A percentile compares a stretch with the other conserved stretches of the same genome.
These are phyloP conservation scores for Ceryle rudis DNA, from an alignment of 2,797 vertebrate species.

Conservation along the genomic window DNA sequence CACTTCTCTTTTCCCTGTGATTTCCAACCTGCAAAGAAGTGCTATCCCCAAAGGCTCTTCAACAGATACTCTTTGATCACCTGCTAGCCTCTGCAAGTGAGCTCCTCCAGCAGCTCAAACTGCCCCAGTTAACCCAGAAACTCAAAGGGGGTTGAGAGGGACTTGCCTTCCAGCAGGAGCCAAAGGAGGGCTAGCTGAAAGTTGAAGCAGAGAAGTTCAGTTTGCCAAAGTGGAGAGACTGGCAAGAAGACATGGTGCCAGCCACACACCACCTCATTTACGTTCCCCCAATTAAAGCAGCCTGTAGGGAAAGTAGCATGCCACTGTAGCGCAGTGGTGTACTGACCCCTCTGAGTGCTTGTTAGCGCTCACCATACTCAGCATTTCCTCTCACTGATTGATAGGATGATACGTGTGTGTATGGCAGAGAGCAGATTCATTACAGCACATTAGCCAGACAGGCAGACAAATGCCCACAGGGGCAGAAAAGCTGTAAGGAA, in stretches of 20 bases:
- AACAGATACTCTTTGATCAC: background rate
- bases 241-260: constrained; percentile 35
- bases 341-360: constrained; percentile 57
- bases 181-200: background rate
- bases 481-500: constrained; percentile 67
- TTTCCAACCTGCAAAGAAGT: background rate
- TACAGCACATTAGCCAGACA: constrained; percentile 70
- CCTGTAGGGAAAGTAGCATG: constrained; percentile 29
- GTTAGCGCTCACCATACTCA: constrained; percentile 44
- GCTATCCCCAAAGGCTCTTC: background rate
- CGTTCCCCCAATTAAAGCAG: constrained; percentile 54
- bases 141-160: background rate
- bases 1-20: background rate
- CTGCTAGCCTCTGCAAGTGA: background rate
- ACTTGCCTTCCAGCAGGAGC: background rate
- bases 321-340: background rate
- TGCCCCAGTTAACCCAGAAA: background rate
- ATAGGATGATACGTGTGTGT: background rate
- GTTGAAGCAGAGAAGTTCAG: background rate
- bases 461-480: constrained; percentile 72
- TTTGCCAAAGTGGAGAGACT: background rate
- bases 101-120: background rate
- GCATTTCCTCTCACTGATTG: constrained; percentile 60
- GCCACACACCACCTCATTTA: background rate
- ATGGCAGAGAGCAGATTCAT: constrained; percentile 67